A percentile compares a stretch with the other conserved stretches of the same genome.
Conservation (phyloP, 2,888 invertebrate species). For the Timema podura region DNA sequence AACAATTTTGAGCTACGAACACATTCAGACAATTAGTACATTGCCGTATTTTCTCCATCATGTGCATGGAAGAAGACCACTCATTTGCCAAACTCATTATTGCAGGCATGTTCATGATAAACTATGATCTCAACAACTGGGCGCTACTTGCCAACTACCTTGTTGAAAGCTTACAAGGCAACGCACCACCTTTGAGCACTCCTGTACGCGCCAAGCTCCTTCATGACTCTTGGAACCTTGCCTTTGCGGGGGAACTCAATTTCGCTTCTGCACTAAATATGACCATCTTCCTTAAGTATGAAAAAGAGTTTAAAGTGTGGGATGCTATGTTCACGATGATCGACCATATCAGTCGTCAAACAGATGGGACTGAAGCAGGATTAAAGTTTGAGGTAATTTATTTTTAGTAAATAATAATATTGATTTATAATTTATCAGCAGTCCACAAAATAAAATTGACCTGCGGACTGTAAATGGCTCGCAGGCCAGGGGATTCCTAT, state of each 20-base stretch:
- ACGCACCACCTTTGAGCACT: constrained; percentile 48
- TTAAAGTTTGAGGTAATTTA: constrained; percentile 63
- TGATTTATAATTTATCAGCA: too few relatives aligned
- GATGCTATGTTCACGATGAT: constrained; percentile 79
- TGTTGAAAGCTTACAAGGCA: neutral
- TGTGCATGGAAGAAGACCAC: too few relatives aligned
- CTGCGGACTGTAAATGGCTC: too few relatives aligned
- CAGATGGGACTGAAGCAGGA: constrained; percentile 57
- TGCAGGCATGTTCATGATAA: constrained; percentile 74
- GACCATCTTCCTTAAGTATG: constrained; percentile 69
- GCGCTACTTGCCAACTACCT: constrained; percentile 64
- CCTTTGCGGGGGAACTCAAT: constrained; percentile 70
- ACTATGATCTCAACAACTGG: constrained; percentile 77
- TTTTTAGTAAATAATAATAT: constrained; percentile 9
- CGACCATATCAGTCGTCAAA: constrained; percentile 72
- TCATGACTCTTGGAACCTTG: constrained; percentile 75
- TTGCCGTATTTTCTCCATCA: too few relatives aligned
- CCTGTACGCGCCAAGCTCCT: constrained; percentile 69
- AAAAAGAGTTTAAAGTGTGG: constrained; percentile 74
- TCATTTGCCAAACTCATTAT: too few relatives aligned
- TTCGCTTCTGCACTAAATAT: constrained; percentile 73
- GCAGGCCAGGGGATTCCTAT: neutral
- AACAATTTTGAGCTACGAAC: too few relatives aligned
- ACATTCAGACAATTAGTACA: too few relatives aligned
- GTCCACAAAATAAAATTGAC: too few relatives aligned